phyloP scores from a whole-genome alignment of 2,797 vertebrate genomes.

The Phrynocephalus vlangalii region DNA sequence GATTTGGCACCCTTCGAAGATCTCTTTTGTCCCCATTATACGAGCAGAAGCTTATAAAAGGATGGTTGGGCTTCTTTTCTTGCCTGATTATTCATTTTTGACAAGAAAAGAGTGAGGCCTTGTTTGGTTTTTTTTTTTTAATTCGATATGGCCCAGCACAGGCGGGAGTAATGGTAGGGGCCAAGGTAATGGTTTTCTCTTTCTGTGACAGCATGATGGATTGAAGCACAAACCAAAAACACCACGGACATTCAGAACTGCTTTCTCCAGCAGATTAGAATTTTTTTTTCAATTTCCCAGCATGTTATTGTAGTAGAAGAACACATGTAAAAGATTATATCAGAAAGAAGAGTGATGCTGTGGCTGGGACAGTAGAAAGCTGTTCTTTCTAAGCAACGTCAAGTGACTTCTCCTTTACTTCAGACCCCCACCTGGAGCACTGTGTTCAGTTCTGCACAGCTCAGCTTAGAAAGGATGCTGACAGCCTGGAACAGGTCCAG shows the following conservation, averaged over 20 bases:
- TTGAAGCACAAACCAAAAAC: conserved; percentile 11
- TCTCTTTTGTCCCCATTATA: neutral
- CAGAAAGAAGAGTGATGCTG: neutral
- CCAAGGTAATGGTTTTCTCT: conserved; percentile 9
- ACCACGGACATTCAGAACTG: neutral
- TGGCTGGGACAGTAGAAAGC: neutral
- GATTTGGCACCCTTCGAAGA: neutral
- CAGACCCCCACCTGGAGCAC: too few species aligned
- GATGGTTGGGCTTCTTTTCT: neutral
- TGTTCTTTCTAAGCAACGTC: neutral
- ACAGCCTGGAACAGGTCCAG: too few species aligned
- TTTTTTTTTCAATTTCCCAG: conserved; percentile 14
- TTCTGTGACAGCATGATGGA: conserved; percentile 29
- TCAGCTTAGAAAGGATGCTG: too few species aligned
- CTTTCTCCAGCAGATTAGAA: neutral
- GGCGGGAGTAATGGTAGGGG: neutral
- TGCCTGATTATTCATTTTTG: neutral
- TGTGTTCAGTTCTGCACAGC: too few species aligned
- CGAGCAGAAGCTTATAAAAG: neutral
- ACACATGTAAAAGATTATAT: neutral
- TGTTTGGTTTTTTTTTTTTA: neutral
- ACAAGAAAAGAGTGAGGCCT: neutral
- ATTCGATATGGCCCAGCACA: neutral
- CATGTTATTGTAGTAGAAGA: neutral
- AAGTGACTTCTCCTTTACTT: neutral